Base-by-base conservation (phyloP, 2,797 vertebrate species). In the Cryptoprocta ferox region DNA sequence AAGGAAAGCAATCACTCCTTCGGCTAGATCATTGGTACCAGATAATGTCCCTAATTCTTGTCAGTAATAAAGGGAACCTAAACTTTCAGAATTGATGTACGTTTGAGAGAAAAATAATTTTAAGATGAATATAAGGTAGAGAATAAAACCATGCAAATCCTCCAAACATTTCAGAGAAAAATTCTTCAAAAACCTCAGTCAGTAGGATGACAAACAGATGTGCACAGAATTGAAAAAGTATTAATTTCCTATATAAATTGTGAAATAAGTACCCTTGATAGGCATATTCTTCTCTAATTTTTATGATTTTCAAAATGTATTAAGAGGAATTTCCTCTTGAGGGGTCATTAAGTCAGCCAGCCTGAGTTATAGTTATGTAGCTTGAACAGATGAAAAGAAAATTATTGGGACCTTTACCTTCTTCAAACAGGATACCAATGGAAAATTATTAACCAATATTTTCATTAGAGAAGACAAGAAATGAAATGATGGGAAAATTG, bases 361-460 rank as follows among this genome's bases (percentile, higher is more conserved):
- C 65, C 16, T 93, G 59, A 93, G 11, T 96, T 71, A 78, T 11
- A 88, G 56, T 81, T 92, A 35, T 39, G 9, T 11, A 81, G 16
- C 45, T 24, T 75, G 80, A 93, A 4, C 3, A 84, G 11, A 24
- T 78, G 13, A 80, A 95, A 82, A 71, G 28, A 16, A 91, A 96
- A 93, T 97, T 93, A 89, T 88, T 85, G 11, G 21, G 45, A 94
- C 6, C 89, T 93, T 86, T 39, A 66, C 61, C 37, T 75, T 89
- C 30, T 14, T 81, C 16, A 70, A 88, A 39, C 61, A 93, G 45
- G 48, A 83, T 79, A 95, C 12, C 53, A 78, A 30, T 85, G 48
- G 85, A 85, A 97, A 94, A 61, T 70, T 88, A 35, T 90, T 95
- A 94, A 96, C 26, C 15, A 84, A 83, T 95, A 79, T 82, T 80